These are phyloP conservation scores for Aleiodes sp. DNA, from an alignment of 1,140 invertebrate species.

Conservation along the genomic window DNA sequence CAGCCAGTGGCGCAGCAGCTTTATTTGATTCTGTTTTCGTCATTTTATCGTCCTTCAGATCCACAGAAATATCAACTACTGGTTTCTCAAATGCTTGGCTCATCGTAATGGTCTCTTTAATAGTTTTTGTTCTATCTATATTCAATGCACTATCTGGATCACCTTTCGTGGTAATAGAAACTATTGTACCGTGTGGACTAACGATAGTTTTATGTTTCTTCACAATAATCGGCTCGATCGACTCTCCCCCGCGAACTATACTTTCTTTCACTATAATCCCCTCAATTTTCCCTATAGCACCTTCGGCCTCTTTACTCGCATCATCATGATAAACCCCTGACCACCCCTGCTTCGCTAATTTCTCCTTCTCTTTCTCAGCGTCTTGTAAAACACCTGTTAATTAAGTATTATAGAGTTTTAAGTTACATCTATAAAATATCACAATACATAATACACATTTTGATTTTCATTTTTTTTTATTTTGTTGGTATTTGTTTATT, in stretches of 20 bases:
- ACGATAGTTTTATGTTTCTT: slow-evolving; percentile 45
- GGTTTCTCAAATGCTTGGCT: slow-evolving; percentile 34
- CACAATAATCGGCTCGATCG: slow-evolving; percentile 47
- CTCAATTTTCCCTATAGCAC: slow-evolving; percentile 52
- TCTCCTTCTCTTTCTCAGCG: slow-evolving; percentile 66
- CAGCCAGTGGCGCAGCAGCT: slow-evolving; percentile 38
- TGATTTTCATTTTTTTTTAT: slow-evolving; percentile 50
- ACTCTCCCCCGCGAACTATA: slow-evolving; percentile 24
- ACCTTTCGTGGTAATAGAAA: slow-evolving; percentile 39
- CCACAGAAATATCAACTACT: no score
- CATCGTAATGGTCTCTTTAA: slow-evolving; percentile 41
- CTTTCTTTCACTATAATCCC: slow-evolving; percentile 26
- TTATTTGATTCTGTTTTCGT: slow-evolving; percentile 29
- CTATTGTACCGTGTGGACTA: slow-evolving; percentile 42
- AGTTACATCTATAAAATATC: slow-evolving; percentile 55
- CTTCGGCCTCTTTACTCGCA: slow-evolving; percentile 59
- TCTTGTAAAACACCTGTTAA: slow-evolving; percentile 68
- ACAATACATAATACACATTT: slow-evolving; percentile 49
- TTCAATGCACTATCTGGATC: slow-evolving; percentile 40
- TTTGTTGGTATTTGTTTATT: slow-evolving; percentile 51
- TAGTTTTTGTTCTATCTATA: slow-evolving; percentile 44
- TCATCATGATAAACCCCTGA: slow-evolving; percentile 64
- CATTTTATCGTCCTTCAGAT: slow-evolving; percentile 32
- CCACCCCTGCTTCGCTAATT: slow-evolving; percentile 66
- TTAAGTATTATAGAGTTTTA: slow-evolving; percentile 66